These are phyloP conservation scores for Drosophila carrolli DNA, from an alignment of 1,140 invertebrate genomes.

Conservation along the genomic window DNA sequence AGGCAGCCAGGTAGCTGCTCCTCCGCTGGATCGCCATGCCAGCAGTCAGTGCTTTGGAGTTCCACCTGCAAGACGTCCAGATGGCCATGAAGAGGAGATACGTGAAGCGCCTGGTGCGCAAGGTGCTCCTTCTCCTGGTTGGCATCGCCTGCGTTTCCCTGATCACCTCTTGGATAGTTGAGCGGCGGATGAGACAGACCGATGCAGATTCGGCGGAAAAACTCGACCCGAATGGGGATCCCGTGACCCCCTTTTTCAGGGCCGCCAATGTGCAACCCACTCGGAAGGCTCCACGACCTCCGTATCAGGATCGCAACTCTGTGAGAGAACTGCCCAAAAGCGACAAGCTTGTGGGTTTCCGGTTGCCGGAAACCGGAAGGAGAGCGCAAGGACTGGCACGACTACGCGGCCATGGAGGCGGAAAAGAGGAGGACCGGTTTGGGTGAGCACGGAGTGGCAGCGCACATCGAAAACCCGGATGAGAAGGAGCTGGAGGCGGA, in stretches of 20 bases:
- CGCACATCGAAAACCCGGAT: constrained; percentile 81
- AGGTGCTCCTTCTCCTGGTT: constrained; percentile 49
- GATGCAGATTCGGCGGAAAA: constrained; percentile 11
- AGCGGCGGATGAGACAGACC: constrained; percentile 38
- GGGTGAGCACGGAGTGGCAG: constrained; percentile 90
- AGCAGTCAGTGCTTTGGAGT: constrained; percentile 40
- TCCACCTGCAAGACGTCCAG: constrained; percentile 20
- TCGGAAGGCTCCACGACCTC: constrained; percentile 52
- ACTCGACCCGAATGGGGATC: constrained; percentile 70
- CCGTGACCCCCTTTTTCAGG: constrained; percentile 56
- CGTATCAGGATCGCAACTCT: constrained; percentile 62
- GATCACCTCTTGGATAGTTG: constrained; percentile 70
- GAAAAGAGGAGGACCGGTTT: constrained; percentile 86
- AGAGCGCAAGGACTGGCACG: constrained; percentile 90
- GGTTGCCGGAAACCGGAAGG: constrained; percentile 57
- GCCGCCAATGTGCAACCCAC: constrained; percentile 24
- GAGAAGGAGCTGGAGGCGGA: constrained; percentile 85
- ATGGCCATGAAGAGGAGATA: constrained; percentile 73
- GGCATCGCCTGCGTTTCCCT: constrained; percentile 54
- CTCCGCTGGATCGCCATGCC: constrained; percentile 5
- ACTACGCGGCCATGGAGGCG: constrained; percentile 87
- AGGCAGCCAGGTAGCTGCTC: constrained; percentile 29
- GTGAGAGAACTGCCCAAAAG: constrained; percentile 4
- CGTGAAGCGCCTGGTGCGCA: constrained; percentile 72
- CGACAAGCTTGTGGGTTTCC: constrained; percentile 13